A percentile compares a stretch with the other conserved stretches of the same genome.
These are phyloP conservation scores for Cerceris ruficornis DNA, from an alignment of 2,888 invertebrate genomes.

Conservation along the genomic window DNA sequence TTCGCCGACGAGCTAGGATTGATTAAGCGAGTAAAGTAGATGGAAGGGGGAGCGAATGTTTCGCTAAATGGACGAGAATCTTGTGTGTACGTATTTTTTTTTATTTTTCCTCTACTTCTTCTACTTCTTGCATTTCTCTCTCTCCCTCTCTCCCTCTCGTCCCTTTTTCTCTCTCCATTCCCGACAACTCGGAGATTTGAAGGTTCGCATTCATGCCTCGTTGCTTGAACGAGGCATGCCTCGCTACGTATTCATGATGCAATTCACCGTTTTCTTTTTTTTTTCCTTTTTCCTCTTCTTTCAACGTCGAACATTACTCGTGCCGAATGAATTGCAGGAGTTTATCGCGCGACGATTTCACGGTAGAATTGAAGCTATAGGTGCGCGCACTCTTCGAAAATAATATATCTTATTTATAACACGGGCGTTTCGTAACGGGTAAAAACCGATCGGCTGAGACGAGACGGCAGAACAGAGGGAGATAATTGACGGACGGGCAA, in stretches of 20 bases:
- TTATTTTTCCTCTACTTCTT: not conserved
- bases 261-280: not conserved
- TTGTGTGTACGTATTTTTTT: not conserved
- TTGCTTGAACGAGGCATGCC: not conserved
- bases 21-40: not conserved
- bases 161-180: not conserved
- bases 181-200: not conserved
- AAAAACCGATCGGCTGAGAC: slow-evolving; percentile 43
- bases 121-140: not conserved
- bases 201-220: not conserved
- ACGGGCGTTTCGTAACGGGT: slow-evolving; percentile 51
- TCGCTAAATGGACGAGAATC: not conserved
- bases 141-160: not conserved
- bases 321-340: not conserved
- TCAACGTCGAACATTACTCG: not conserved
- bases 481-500: slow-evolving; percentile 53
- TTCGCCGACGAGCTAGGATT: not conserved
- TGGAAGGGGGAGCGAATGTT: not conserved
- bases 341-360: not conserved
- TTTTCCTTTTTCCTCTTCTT: not conserved
- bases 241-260: not conserved
- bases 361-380: not conserved
- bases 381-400: slow-evolving; percentile 16
- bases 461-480: slow-evolving; percentile 39
- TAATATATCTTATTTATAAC: slow-evolving; percentile 19